Percentiles rank a stretch among this genome's conserved stretches.
Evolutionary conservation across 2,113 vertebrate species (phyloP).

Genomic region (Nesogale talazaci): DNA sequence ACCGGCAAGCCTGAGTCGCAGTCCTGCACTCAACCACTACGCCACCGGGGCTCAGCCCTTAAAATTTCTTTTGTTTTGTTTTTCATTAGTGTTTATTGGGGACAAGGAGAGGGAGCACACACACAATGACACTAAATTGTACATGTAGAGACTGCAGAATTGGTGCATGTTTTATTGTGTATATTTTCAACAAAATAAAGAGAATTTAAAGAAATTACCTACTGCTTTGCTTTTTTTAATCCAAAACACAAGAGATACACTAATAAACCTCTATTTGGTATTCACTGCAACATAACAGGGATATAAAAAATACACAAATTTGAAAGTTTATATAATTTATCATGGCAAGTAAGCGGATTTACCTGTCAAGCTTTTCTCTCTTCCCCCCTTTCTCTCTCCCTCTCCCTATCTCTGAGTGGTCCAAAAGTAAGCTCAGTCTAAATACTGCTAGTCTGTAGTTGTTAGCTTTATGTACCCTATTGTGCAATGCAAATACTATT

Average conservation of each 20-base stretch:
- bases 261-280: slow-evolving; percentile 15
- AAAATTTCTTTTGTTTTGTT: no score
- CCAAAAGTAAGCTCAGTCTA: neutral
- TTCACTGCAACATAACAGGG: neutral
- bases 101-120: no score
- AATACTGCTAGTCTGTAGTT: neutral
- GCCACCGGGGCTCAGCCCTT: no score
- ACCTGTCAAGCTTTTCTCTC: neutral
- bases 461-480: neutral
- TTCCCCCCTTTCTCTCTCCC: neutral
- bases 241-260: neutral
- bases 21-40: no score
- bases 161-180: neutral
- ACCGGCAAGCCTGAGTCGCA: no score
- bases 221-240: neutral
- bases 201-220: slow-evolving; percentile 1
- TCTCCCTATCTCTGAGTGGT: neutral
- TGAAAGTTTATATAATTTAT: slow-evolving; percentile 24
- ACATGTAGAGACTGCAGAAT: neutral
- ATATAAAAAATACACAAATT: slow-evolving; percentile 11
- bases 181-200: neutral
- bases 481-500: neutral
- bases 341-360: slow-evolving; percentile 12
- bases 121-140: neutral
- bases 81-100: no score